Evolutionary conservation across 2,113 vertebrate genomes (phyloP).

Genomic region (Cairina moschata): DNA sequence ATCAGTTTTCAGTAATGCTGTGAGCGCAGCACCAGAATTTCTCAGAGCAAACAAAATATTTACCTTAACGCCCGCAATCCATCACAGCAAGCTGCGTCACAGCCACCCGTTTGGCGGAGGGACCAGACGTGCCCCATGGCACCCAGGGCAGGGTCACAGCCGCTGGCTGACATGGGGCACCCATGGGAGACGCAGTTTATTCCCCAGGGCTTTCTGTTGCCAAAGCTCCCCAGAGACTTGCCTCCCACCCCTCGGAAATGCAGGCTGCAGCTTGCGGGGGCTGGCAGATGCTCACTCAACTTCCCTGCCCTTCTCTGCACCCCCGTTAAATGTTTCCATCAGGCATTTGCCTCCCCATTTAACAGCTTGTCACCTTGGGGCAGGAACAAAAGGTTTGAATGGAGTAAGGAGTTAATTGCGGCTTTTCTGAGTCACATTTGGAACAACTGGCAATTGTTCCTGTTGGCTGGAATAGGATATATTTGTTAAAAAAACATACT

Average conservation of each 20-base stretch:
- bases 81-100: background rate
- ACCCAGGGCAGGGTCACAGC: no score
- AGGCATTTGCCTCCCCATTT: background rate
- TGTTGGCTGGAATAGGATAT: background rate
- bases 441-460: background rate
- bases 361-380: background rate
- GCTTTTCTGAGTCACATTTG: background rate
- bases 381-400: background rate
- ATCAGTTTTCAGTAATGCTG: background rate
- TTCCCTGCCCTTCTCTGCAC: fast-evolving
- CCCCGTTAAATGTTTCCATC: background rate
- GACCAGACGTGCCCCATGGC: fast-evolving
- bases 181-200: background rate
- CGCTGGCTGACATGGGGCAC: no score
- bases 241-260: background rate
- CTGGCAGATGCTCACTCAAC: background rate
- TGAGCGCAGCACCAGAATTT: background rate
- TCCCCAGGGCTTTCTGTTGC: background rate
- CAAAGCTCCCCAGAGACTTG: background rate
- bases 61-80: no score
- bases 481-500: background rate
- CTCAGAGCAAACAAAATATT: background rate
- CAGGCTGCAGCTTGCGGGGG: background rate
- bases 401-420: background rate
- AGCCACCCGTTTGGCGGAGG: fast-evolving